These are phyloP conservation scores for Enteromius afrohamiltoni DNA, from an alignment of 2,797 vertebrate genomes.

Conservation along the genomic window DNA sequence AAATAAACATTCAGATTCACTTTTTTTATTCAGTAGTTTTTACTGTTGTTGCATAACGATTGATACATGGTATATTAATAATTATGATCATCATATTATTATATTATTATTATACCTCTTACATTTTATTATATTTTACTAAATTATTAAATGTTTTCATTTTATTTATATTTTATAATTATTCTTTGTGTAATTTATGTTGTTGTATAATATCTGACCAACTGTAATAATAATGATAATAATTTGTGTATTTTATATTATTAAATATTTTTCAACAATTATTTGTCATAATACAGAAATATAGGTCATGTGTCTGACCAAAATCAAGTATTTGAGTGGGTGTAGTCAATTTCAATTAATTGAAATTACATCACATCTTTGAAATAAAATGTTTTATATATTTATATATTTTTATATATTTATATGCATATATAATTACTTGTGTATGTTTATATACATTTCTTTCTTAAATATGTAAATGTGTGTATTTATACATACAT, in stretches of 20 bases:
- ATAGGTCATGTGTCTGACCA: background rate
- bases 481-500: too few species aligned
- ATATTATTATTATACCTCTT: background rate
- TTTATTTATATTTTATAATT: background rate
- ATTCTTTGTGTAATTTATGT: background rate
- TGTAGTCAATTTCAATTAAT: background rate
- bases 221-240: background rate
- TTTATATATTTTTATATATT: too few species aligned
- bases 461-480: too few species aligned
- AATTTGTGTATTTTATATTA: background rate
- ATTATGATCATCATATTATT: background rate
- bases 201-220: background rate
- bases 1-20: background rate
- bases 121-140: background rate
- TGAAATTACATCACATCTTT: background rate
- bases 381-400: background rate
- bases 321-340: background rate
- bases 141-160: background rate
- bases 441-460: too few species aligned
- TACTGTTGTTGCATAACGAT: background rate
- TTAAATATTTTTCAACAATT: background rate
- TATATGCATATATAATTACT: too few species aligned
- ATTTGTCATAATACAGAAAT: background rate
- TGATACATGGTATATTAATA: background rate
- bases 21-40: background rate